Evolutionary conservation across 2,113 vertebrate species (phyloP), one percentile per base, ranked within the genome.

Genomic region (Pungitius pungitius): DNA sequence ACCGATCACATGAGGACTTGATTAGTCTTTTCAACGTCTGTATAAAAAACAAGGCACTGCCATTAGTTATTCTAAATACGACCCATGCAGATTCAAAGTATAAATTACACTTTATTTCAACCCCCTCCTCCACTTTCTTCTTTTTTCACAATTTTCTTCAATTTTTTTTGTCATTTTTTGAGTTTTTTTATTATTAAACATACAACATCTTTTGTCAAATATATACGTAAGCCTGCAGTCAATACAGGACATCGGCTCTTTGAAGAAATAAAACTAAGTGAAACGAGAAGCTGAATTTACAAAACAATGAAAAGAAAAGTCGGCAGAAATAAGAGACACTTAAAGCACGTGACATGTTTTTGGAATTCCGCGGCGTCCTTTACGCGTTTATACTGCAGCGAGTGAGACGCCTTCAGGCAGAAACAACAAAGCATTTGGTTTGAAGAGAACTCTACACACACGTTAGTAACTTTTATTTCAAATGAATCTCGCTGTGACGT

Each of bases 21-120:
- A 9, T 45, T 47, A 77, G 5, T 35, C 5, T 7, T 4, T 35
- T 35, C 33, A 84, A 88, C 91, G 85, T 89, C 84, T 85, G 91
- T 92, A 95, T 88, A 92, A 93, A 51, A 95, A 95, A 74, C 93
- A 94, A 99, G 96, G 97, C 97, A 98, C 96, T 97, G 96, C 96
- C 95, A 91, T 95, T 94, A 90, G 92, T 95, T 96, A 94, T 95
- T 95, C 93, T 96, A 91, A 92, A 94, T 94, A 93, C 22, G 91
- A 95, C 94, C 91, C 95, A 93, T 94, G 95, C 96, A 96, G 92
- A 87, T 92, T 89, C 81, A 92, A 92, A 92, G 92, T 92, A 95
- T 93, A 93, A 94, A 94, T 92, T 89, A 91, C 74, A 70, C 87
- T 83, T 73, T 77, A 85, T 35, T 70, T 79, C 83, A 26, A 43